Conservation (phyloP, 2,888 invertebrate species). For the Teinopalpus imperialis region DNA sequence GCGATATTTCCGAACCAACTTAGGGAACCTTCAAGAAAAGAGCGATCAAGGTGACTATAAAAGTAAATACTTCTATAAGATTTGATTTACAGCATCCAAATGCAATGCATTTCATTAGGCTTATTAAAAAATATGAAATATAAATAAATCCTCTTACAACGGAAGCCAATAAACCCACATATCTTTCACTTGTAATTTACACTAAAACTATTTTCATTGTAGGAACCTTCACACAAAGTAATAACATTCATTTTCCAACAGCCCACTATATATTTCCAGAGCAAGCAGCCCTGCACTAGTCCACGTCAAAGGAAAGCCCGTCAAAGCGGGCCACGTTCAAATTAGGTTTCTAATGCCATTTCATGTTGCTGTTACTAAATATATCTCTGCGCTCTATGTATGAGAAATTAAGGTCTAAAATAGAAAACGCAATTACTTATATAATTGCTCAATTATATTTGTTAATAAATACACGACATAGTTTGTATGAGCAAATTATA, state of each 20-base stretch:
- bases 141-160: slow-evolving; percentile 28
- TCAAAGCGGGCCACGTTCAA: slow-evolving; percentile 34
- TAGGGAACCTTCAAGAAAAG: too few relatives aligned
- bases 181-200: slow-evolving; percentile 3
- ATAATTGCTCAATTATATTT: slow-evolving; percentile 26
- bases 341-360: slow-evolving; percentile 31
- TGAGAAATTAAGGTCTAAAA: slow-evolving; percentile 15
- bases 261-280: slow-evolving; percentile 8
- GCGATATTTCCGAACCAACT: too few relatives aligned
- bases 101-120: slow-evolving; percentile 17
- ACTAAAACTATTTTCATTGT: too few relatives aligned
- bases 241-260: slow-evolving; percentile 23
- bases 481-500: slow-evolving; percentile 11
- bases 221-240: too few relatives aligned
- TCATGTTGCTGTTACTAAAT: background rate
- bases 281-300: slow-evolving; percentile 24
- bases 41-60: too few relatives aligned
- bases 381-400: slow-evolving; percentile 11
- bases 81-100: slow-evolving; percentile 17
- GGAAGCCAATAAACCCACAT: slow-evolving; percentile 29
- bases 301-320: slow-evolving; percentile 38
- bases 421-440: slow-evolving; percentile 13
- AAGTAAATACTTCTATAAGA: too few relatives aligned
- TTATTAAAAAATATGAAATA: slow-evolving; percentile 19
- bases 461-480: slow-evolving; percentile 5